These are phyloP conservation scores for Acanthococcus lagerstroemiae DNA, from an alignment of 2,888 invertebrate species.

Conservation along the genomic window DNA sequence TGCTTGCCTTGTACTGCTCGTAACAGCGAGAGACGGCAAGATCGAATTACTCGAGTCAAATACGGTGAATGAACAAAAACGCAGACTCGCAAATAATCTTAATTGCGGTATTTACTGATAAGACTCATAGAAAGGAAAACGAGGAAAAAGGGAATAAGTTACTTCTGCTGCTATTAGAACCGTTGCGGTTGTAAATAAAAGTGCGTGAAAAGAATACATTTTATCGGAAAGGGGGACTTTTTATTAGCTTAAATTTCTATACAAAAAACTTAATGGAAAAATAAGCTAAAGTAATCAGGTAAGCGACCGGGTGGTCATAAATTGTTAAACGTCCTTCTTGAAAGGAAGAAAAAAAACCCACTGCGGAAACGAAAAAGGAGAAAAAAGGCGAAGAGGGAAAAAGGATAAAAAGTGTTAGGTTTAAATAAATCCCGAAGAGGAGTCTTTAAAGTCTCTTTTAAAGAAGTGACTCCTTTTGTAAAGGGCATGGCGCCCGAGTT, in stretches of 20 bases:
- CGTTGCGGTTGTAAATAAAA: constrained; percentile 20
- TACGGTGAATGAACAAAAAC: too few relatives aligned
- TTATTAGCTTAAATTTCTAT: constrained; percentile 28
- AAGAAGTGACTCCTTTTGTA: constrained; percentile 13
- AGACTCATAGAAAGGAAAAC: too few relatives aligned
- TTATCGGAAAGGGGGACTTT: constrained; percentile 23
- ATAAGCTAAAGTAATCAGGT: constrained; percentile 30
- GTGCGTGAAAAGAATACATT: constrained; percentile 29
- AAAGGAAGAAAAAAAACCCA: constrained; percentile 8
- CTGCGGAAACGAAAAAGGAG: not conserved
- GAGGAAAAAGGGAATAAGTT: too few relatives aligned
- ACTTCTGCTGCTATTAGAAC: too few relatives aligned
- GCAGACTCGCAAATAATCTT: too few relatives aligned
- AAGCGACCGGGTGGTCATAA: constrained; percentile 27
- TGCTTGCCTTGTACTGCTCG: too few relatives aligned
- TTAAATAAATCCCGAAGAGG: constrained; percentile 21
- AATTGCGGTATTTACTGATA: too few relatives aligned
- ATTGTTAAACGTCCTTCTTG: constrained; percentile 23
- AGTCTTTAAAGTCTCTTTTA: constrained; percentile 24
- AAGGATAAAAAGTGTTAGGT: constrained; percentile 22
- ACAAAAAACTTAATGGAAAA: constrained; percentile 27
- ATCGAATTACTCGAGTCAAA: too few relatives aligned
- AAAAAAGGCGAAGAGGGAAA: constrained; percentile 2
- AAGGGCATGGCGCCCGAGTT: constrained; percentile 13
- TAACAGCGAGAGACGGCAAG: too few relatives aligned